Percentiles rank a stretch among this genome's conserved stretches.
Evolutionary conservation across 1,140 invertebrate species (phyloP).

Genomic region (Calephelis nemesis): DNA sequence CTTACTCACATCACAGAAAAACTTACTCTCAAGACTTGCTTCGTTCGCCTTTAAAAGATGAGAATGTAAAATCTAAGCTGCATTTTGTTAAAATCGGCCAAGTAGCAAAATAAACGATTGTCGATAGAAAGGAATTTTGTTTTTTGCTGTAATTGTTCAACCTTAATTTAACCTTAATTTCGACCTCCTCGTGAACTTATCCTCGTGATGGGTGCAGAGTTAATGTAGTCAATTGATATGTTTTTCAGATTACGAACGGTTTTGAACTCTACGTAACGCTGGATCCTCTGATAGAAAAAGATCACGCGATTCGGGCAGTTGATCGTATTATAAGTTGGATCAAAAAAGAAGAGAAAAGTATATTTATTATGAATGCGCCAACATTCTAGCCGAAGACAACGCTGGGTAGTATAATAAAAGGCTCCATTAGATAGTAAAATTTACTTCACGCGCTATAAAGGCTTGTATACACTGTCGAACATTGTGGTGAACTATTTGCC

Average conservation of each 20-base stretch:
- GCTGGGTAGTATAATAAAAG: slow-evolving; percentile 48
- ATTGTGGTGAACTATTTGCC: background rate
- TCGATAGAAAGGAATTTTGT: no score
- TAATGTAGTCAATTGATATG: no score
- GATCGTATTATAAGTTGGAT: slow-evolving; percentile 96
- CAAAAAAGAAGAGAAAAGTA: slow-evolving; percentile 94
- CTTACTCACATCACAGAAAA: no score
- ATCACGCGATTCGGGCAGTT: slow-evolving; percentile 89
- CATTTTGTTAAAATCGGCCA: no score
- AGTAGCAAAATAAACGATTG: no score
- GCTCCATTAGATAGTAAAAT: slow-evolving; percentile 43
- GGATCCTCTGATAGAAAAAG: slow-evolving; percentile 91
- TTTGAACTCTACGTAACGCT: slow-evolving; percentile 97
- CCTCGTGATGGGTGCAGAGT: no score
- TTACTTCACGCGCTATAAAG: slow-evolving; percentile 27
- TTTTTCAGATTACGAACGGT: slow-evolving; percentile 87
- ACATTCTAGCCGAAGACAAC: slow-evolving; percentile 84
- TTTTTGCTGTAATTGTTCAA: no score
- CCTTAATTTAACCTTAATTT: no score
- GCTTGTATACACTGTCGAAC: background rate
- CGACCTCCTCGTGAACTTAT: no score
- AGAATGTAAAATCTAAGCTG: no score
- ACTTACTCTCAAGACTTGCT: no score
- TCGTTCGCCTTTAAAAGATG: no score
- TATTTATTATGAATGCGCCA: slow-evolving; percentile 95